Evolutionary conservation across 2,888 invertebrate species (phyloP).

Genomic region (Cryptocephalus moraei): DNA sequence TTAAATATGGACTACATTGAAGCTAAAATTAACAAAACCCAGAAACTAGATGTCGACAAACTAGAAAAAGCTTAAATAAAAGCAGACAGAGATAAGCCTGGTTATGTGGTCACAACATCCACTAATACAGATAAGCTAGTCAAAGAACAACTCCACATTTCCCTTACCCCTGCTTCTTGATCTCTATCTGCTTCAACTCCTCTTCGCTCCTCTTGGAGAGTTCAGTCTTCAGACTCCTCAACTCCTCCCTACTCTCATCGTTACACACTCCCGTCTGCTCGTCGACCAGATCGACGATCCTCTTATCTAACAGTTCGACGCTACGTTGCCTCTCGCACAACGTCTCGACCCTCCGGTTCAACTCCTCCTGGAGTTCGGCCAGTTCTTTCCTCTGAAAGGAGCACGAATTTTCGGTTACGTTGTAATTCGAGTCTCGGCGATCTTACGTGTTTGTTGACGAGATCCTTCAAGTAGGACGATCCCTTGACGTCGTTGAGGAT

Average conservation of each 20-base stretch:
- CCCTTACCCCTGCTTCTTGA: constrained; percentile 44
- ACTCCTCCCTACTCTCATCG: constrained; percentile 18
- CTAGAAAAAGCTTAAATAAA: too few species aligned
- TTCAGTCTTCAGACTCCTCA: constrained; percentile 34
- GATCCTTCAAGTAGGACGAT: constrained; percentile 55
- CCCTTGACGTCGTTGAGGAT: constrained; percentile 56
- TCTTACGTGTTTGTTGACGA: constrained; percentile 64
- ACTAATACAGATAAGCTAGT: too few species aligned
- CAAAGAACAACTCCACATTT: too few species aligned
- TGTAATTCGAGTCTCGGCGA: not conserved
- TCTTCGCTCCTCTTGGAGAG: constrained; percentile 41
- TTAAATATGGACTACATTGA: too few species aligned
- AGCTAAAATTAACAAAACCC: too few species aligned
- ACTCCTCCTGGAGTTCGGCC: constrained; percentile 56
- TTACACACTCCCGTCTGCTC: constrained; percentile 40
- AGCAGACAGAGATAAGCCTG: too few species aligned
- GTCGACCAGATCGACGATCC: constrained; percentile 54
- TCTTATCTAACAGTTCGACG: constrained; percentile 60
- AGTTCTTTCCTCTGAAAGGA: constrained; percentile 57
- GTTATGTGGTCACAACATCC: too few species aligned
- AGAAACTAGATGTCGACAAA: too few species aligned
- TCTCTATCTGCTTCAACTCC: constrained; percentile 42
- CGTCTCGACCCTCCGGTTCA: constrained; percentile 51
- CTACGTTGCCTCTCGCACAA: constrained; percentile 53
- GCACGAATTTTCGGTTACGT: too few species aligned